A percentile compares a stretch with the other conserved stretches of the same genome.
Conservation (phyloP, 2,888 invertebrate genomes). For the Notodonta dromedarius region DNA sequence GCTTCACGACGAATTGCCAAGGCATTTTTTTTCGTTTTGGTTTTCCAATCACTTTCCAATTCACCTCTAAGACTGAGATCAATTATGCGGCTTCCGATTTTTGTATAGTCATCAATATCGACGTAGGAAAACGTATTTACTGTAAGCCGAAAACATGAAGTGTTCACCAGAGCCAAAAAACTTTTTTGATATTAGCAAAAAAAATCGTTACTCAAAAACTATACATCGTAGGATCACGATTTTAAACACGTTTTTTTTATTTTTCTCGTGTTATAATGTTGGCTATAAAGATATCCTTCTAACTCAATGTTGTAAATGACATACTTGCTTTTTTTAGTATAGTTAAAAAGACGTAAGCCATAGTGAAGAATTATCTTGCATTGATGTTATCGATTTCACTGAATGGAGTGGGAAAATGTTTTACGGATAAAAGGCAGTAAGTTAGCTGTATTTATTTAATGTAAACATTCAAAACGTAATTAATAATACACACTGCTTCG, state of each 20-base stretch:
- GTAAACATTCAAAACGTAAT: constrained; percentile 1
- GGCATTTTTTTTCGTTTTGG: too few species aligned
- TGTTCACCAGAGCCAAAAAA: constrained; percentile 1
- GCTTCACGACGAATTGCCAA: too few species aligned
- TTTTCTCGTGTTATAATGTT: neutral
- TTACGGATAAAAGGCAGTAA: constrained; percentile 1
- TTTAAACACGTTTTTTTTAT: neutral
- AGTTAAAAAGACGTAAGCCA: constrained; percentile 1
- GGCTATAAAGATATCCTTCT: neutral
- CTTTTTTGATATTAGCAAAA: constrained; percentile 1
- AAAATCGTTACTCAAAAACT: too few species aligned
- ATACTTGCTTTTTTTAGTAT: neutral
- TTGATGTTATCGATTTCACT: too few species aligned
- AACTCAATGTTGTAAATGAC: neutral
- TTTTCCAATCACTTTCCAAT: too few species aligned
- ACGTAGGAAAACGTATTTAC: too few species aligned
- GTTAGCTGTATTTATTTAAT: constrained; percentile 1
- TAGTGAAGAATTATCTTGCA: too few species aligned
- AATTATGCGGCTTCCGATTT: too few species aligned
- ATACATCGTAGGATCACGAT: too few species aligned
- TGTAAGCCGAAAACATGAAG: neutral
- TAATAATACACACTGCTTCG: neutral
- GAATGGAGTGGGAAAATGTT: constrained; percentile 2
- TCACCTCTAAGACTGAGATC: too few species aligned
- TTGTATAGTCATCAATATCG: too few species aligned